Percentiles rank a stretch among this genome's conserved stretches.
Evolutionary conservation across 1,140 invertebrate species (phyloP).

Genomic region (Caenorhabditis brenneri): DNA sequence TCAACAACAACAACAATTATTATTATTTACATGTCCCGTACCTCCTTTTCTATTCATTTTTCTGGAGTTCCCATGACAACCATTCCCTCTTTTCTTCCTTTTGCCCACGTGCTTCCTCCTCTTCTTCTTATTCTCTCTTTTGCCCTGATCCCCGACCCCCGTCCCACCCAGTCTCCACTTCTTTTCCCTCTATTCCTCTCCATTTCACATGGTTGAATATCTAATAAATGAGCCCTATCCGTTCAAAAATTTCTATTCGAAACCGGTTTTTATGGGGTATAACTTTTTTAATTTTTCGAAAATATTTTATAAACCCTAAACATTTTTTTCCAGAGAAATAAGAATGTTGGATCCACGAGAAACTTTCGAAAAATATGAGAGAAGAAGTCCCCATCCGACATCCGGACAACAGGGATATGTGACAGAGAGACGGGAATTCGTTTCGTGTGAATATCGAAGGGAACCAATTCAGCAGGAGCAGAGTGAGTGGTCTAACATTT

Average conservation of each 20-base stretch:
- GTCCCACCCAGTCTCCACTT: too few species aligned
- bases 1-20: too few species aligned
- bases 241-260: not conserved
- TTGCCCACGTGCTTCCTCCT: not conserved
- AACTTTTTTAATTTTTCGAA: not conserved
- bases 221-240: conserved; percentile 16
- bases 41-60: not conserved
- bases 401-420: not conserved
- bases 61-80: not conserved
- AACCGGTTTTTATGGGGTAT: not conserved
- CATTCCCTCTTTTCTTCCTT: too few species aligned
- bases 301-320: not conserved
- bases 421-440: not conserved
- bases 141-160: too few species aligned
- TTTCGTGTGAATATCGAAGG: conserved; percentile 4
- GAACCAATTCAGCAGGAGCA: not conserved
- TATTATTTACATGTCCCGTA: too few species aligned
- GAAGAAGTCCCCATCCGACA: not conserved
- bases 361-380: conserved; percentile 23
- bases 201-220: not conserved
- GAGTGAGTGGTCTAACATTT: not conserved
- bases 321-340: not conserved
- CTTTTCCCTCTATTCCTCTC: too few species aligned
- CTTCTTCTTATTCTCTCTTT: not conserved
- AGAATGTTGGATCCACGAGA: conserved; percentile 14